Evolutionary conservation across 1,140 invertebrate species (phyloP).

Genomic region (Caenorhabditis inopinata): DNA sequence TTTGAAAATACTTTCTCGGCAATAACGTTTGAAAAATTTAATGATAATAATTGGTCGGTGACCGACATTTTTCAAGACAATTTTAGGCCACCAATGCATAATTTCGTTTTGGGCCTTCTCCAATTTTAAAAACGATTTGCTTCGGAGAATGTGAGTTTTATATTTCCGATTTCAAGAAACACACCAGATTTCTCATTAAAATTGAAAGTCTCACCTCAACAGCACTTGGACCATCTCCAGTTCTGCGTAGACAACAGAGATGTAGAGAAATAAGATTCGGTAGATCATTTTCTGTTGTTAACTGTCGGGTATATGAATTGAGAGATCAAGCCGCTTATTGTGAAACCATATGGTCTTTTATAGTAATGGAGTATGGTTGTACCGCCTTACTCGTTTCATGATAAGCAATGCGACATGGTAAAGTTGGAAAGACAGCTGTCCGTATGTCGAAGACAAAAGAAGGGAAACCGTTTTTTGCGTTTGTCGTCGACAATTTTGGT

Average conservation of each 20-base stretch:
- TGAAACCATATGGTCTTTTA: not conserved
- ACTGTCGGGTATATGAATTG: not conserved
- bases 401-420: not conserved
- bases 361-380: not conserved
- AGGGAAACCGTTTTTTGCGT: not conserved
- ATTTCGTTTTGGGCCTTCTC: too few species aligned
- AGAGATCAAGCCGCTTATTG: not conserved
- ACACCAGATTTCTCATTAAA: too few species aligned
- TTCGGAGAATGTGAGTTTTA: too few species aligned
- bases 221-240: conserved; percentile 35
- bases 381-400: not conserved
- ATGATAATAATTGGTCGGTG: too few species aligned
- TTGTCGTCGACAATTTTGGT: too few species aligned
- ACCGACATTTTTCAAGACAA: too few species aligned
- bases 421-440: not conserved
- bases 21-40: too few species aligned
- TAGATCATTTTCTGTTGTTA: not conserved
- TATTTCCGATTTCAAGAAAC: too few species aligned
- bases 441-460: not conserved
- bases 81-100: too few species aligned
- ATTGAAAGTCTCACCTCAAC: conserved; percentile 26
- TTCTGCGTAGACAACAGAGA: conserved; percentile 26
- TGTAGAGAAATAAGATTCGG: conserved; percentile 15
- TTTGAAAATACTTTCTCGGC: too few species aligned
- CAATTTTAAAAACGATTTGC: too few species aligned